Evolutionary conservation across 2,113 vertebrate genomes (phyloP), one percentile per base, ranked within the genome.

Genomic region (Eidolon helvum): DNA sequence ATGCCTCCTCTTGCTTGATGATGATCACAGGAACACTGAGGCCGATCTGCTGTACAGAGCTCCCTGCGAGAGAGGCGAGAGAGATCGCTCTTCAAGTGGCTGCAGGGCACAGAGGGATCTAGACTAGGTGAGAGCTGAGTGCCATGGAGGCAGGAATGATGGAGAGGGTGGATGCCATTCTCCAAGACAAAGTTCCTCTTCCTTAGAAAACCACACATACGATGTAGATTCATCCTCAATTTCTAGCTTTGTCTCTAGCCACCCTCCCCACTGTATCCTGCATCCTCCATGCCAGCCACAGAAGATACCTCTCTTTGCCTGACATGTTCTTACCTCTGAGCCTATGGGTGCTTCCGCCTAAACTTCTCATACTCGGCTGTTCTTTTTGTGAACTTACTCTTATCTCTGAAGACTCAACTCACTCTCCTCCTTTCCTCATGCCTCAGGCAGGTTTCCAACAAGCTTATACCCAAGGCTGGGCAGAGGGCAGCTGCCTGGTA

Each of bases 1-100:
- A 99, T 40, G 99, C 99, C 97, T 99, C 99, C 97, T 99, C 99
- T 98, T 99, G 99, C 98, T 99, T 99, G 98, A 99, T 99, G 98
- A 99, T 99, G 98, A 99, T 99, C 97, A 99, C 99, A 5, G 99
- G 99, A 97, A 99, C 98, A 71, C 99, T 99, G 98, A 99, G 99
- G 96, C 99, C 99, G 14, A 99, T 99, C 98, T 99, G 99, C 97
- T 99, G 99, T 94, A 99, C 99, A 2, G 99, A 98, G 97, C 96
- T 99, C 95, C 99, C 99, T 99, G 98, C n/a, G 94, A 96, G 98
- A 97, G 98, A 97, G 97, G 66, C 89, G 28, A 98, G 83, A 97
- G 83, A 97, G 48, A 95, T 83, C 87, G 94, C 94, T 85, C 77
- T 92, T 97, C 96, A 97, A 91, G 97, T 40, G 82, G 96, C 63